Evolutionary conservation across 2,113 vertebrate species (phyloP), one percentile per base, ranked within the genome.

Genomic region (Hiodon tergisus): DNA sequence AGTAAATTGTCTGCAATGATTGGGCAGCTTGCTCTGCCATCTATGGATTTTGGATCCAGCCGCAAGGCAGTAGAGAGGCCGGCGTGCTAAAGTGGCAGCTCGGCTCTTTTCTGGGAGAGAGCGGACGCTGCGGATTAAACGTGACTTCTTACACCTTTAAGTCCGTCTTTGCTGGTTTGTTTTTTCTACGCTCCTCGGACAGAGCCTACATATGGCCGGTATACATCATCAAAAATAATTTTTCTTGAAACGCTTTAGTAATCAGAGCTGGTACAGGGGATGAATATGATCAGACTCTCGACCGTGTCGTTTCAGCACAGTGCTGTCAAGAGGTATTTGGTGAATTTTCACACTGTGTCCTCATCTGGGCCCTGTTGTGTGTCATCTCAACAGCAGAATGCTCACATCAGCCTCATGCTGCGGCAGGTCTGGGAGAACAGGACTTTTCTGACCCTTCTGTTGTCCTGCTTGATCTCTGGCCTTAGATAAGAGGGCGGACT

Each of bases 231-330:
- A 48, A 10, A 74, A 73, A 66, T 52, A 59, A 7, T 68, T 50
- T 55, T 58, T 67, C 63, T 31, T 51, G 57, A 6, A 66, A 67
- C 4, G 10, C 63, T 48, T 67, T 59, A 6, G 53, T 57, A 67
- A 67, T 68, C 73, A 59, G 31, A 48, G 31, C 68, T 8, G 54
- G 65, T 59, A 57, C 63, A 75, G 47, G 14, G 47, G 46, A 52
- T 68, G 73, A 75, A 51, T 75, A 50, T 59, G 63, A 60, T 59
- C 65, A 68, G 55, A n/a, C 46, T 4, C 14, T 58, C 17, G 13
- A 14, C 53, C 5, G 52, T 47, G 47, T 14, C 65, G 51, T 67
- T 67, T 66, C 17, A 10, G 16, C 50, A n/a, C 46, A 16, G 6
- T 46, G 4, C 31, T 58, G 63, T 46, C n/a, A 62, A 62, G 71